phyloP scores from a whole-genome alignment of 2,888 invertebrate genomes.

The Camponotus fellah region DNA sequence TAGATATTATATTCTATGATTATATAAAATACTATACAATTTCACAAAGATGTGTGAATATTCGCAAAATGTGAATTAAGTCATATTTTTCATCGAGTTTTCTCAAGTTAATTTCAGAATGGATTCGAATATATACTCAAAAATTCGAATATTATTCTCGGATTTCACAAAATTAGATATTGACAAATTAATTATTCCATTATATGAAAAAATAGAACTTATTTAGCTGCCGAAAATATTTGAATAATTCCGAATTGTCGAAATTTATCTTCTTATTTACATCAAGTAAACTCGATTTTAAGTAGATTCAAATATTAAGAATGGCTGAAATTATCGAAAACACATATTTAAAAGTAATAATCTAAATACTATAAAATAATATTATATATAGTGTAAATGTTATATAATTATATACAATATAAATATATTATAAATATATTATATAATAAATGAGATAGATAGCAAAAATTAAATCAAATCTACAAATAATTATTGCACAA shows the following conservation, averaged over 20 bases:
- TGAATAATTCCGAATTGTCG: background rate
- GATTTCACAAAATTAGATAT: background rate
- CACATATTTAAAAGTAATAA: background rate
- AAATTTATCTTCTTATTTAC: background rate
- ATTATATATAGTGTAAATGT: background rate
- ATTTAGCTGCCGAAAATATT: background rate
- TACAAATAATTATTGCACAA: background rate
- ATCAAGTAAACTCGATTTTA: background rate
- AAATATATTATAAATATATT: background rate
- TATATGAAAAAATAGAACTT: background rate
- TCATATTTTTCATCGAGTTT: background rate
- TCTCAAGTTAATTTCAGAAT: background rate
- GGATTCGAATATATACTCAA: background rate
- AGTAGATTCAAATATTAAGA: background rate
- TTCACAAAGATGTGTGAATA: background rate
- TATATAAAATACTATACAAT: slow-evolving; percentile 9
- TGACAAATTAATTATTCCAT: slow-evolving; percentile 9
- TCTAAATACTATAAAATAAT: slow-evolving; percentile 13
- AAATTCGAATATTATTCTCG: background rate
- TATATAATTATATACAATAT: background rate
- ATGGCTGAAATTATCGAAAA: background rate
- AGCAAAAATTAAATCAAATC: slow-evolving; percentile 6
- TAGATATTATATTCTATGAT: background rate
- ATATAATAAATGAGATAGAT: background rate
- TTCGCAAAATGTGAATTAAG: background rate